Conservation (phyloP, 2,797 vertebrate species). For the Apodemus agrarius region DNA sequence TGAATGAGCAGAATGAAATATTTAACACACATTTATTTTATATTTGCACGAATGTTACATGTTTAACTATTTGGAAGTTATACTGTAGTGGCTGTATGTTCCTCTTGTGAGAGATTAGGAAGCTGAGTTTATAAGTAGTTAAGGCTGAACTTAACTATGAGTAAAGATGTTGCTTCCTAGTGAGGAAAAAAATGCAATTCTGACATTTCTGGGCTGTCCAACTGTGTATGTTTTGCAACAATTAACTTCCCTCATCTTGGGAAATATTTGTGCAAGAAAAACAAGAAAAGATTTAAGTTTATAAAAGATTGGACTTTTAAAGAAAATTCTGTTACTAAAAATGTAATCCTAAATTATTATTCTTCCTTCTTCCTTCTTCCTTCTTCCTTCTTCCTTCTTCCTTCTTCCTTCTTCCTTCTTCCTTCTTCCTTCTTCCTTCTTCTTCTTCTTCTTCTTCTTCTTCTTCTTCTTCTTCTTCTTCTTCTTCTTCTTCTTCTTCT, state of each 20-base stretch:
- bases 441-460: too few species aligned
- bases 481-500: too few species aligned
- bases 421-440: too few species aligned
- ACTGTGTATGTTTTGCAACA: neutral
- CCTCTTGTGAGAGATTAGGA: neutral
- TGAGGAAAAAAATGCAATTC: neutral
- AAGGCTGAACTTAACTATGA: neutral
- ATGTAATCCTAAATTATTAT: neutral
- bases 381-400: too few species aligned
- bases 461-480: too few species aligned
- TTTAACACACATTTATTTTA: slow-evolving; percentile 21
- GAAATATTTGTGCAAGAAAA: slow-evolving; percentile 16
- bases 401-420: rapidly evolving
- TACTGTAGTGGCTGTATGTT: neutral
- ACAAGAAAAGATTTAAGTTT: neutral
- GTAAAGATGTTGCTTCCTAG: neutral
- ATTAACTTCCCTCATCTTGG: slow-evolving; percentile 24
- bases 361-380: too few species aligned
- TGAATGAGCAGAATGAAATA: neutral
- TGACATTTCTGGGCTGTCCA: neutral
- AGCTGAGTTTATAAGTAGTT: neutral
- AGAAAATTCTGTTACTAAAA: neutral
- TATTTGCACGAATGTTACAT: neutral
- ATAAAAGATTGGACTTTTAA: neutral
- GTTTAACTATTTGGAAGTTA: neutral